Conservation (phyloP, 2,113 vertebrate species). For the Peucedramus taeniatus region DNA sequence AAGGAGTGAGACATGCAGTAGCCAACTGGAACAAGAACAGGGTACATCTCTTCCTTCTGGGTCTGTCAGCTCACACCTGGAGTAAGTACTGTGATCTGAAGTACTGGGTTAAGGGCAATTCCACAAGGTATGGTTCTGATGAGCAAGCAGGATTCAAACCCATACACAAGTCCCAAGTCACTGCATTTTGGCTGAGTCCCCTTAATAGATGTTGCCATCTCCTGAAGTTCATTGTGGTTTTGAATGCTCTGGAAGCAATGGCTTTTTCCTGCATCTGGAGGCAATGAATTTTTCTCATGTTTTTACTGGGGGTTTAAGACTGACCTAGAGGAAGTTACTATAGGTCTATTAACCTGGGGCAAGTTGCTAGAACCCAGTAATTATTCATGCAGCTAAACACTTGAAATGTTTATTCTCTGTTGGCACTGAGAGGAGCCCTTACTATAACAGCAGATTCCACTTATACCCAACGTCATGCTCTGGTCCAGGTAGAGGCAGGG, state of each 20-base stretch:
- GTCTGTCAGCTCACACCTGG: background rate
- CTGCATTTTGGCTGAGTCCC: background rate
- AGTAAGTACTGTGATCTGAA: background rate
- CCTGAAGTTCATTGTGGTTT: background rate
- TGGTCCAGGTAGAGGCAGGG: background rate
- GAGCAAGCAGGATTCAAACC: background rate
- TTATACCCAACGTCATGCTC: background rate
- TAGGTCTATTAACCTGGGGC: background rate
- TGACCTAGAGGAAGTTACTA: background rate
- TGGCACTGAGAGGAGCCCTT: background rate
- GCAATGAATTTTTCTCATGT: background rate
- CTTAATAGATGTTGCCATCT: background rate
- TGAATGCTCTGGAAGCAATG: background rate
- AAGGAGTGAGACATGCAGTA: background rate
- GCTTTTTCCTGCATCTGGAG: background rate
- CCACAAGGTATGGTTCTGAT: background rate
- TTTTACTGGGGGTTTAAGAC: background rate
- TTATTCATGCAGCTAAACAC: background rate
- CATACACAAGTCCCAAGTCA: background rate
- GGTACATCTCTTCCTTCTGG: background rate
- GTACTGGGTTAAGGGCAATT: background rate
- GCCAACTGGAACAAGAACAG: background rate
- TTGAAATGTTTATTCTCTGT: background rate
- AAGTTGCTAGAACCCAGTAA: background rate
- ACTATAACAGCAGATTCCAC: background rate